phyloP scores from a whole-genome alignment of 1,140 invertebrate genomes.

The Hermetia illucens region DNA sequence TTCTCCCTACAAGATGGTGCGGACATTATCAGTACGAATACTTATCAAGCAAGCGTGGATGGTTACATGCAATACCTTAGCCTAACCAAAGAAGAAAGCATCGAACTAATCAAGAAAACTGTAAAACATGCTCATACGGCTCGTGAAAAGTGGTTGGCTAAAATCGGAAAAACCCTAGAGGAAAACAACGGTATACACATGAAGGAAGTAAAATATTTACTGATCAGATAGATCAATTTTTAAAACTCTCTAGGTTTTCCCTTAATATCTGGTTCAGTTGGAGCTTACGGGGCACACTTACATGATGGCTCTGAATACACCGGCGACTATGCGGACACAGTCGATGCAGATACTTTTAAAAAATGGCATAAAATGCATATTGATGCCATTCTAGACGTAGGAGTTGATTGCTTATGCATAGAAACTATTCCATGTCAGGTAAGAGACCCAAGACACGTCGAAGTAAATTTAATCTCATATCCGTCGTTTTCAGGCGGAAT shows the following conservation, averaged over 20 bases:
- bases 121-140: constrained; percentile 40
- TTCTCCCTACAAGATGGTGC: too few relatives aligned
- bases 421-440: constrained; percentile 69
- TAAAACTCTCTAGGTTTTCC: too few relatives aligned
- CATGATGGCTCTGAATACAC: constrained; percentile 77
- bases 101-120: constrained; percentile 47
- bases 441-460: background rate
- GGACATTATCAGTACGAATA: constrained; percentile 65
- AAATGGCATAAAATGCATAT: constrained; percentile 67
- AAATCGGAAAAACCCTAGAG: constrained; percentile 20
- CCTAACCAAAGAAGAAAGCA: constrained; percentile 40
- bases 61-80: constrained; percentile 54
- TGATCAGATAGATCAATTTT: constrained; percentile 52
- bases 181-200: too few relatives aligned
- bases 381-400: constrained; percentile 50
- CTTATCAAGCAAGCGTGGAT: constrained; percentile 67
- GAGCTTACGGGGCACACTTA: constrained; percentile 71
- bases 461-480: background rate
- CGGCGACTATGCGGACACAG: constrained; percentile 59
- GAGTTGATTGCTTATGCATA: constrained; percentile 63
- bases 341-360: constrained; percentile 44
- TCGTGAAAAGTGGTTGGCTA: constrained; percentile 5
- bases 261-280: too few relatives aligned
- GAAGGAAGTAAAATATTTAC: too few relatives aligned
- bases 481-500: constrained; percentile 44